These are phyloP conservation scores for Nipponia nippon DNA, from an alignment of 2,113 vertebrate species.

Conservation along the genomic window DNA sequence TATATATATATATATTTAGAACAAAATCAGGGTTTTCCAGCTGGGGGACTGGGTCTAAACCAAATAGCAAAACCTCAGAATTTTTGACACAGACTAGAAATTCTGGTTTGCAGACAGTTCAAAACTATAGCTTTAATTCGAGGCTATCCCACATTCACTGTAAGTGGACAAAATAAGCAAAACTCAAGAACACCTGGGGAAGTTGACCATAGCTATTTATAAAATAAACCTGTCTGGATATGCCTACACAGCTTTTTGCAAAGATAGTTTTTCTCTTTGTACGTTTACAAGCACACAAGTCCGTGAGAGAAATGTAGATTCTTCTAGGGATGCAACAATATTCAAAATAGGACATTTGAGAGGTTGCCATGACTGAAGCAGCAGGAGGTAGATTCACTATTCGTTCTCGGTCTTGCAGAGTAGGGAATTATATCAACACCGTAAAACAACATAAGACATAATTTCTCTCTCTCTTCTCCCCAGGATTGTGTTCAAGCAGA, in stretches of 20 bases:
- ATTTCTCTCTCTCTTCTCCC: not conserved
- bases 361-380: not conserved
- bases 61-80: not conserved
- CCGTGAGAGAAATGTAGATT: not conserved
- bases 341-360: not conserved
- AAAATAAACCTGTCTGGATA: not conserved
- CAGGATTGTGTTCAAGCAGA: not conserved
- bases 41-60: not conserved
- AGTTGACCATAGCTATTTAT: not conserved
- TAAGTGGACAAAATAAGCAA: not conserved
- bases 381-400: not conserved
- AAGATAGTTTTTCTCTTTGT: not conserved
- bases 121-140: not conserved
- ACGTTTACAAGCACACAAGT: not conserved
- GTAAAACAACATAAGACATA: not conserved
- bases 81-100: not conserved
- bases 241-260: not conserved
- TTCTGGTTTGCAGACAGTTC: not conserved
- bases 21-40: not conserved
- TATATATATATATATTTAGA: not conserved
- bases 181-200: not conserved
- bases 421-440: not conserved
- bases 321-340: not conserved
- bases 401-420: not conserved
- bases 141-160: not conserved